Percentiles rank a stretch among this genome's conserved stretches.
Evolutionary conservation across 1,140 invertebrate genomes (phyloP).

Genomic region (Macrobrachium nipponense): DNA sequence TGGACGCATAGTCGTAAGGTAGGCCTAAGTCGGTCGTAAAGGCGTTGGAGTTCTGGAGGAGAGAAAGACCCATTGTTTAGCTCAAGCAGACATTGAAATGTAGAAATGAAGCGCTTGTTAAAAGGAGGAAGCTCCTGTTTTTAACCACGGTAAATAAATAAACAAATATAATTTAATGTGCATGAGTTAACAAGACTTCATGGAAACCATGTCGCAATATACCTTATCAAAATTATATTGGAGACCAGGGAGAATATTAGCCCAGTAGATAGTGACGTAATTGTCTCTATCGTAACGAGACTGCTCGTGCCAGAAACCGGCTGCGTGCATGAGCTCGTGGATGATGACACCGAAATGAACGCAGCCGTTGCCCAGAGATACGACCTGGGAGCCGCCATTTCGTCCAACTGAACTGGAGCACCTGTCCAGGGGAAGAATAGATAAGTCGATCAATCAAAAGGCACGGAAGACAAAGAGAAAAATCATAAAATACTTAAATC

Average conservation of each 20-base stretch:
- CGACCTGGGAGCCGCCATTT: conserved; percentile 68
- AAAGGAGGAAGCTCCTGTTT: background rate
- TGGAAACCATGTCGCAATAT: background rate
- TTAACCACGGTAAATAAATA: too few relatives aligned
- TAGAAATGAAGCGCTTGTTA: background rate
- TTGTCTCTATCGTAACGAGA: conserved; percentile 81
- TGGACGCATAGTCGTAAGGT: conserved; percentile 69
- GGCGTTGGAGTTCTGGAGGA: conserved; percentile 16
- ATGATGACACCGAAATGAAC: conserved; percentile 77
- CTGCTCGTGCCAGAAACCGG: conserved; percentile 84
- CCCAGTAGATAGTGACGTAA: conserved; percentile 44
- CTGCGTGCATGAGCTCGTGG: conserved; percentile 73
- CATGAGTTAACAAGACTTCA: too few relatives aligned
- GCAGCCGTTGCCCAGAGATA: conserved; percentile 77
- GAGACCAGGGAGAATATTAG: conserved; percentile 65
- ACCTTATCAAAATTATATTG: conserved; percentile 70
- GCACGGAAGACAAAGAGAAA: background rate
- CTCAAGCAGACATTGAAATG: background rate
- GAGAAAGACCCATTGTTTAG: background rate
- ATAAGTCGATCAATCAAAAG: too few relatives aligned
- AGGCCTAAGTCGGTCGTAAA: conserved; percentile 19
- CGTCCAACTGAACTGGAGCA: conserved; percentile 1
- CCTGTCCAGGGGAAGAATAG: background rate
- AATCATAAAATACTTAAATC: background rate
- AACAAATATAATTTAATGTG: too few relatives aligned